Evolutionary conservation across 2,888 invertebrate genomes (phyloP).

Genomic region (Lapara coniferarum): DNA sequence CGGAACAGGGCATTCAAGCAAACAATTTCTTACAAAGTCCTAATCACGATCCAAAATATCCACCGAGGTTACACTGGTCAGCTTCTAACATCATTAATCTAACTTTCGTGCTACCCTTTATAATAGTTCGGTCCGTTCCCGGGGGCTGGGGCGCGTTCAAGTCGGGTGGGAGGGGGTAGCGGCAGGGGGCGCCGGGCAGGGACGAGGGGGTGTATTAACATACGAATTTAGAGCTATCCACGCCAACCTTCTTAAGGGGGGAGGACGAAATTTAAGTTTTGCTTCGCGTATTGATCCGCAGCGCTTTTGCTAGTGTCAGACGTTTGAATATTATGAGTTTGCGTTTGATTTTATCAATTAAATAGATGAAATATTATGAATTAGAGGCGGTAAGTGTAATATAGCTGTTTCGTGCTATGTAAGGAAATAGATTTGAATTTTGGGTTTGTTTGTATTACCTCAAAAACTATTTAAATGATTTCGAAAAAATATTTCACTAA

Average conservation of each 20-base stretch:
- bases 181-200: constrained; percentile 40
- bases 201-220: constrained; percentile 72
- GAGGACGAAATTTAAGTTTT: constrained; percentile 81
- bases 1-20: no score
- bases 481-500: no score
- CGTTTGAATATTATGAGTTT: constrained; percentile 39
- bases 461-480: no score
- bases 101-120: constrained; percentile 84
- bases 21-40: not conserved
- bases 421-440: no score
- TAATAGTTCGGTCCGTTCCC: constrained; percentile 82
- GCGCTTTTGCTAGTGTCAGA: constrained; percentile 57
- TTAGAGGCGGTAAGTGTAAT: no score
- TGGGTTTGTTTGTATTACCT: no score
- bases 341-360: constrained; percentile 26
- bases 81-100: constrained; percentile 85
- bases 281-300: constrained; percentile 78
- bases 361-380: no score
- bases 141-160: constrained; percentile 57
- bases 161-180: constrained; percentile 46
- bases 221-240: constrained; percentile 78
- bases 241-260: constrained; percentile 77
- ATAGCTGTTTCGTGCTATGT: no score
- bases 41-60: constrained; percentile 40
- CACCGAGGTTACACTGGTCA: constrained; percentile 68